These are phyloP conservation scores for Gymnothorax reevesii DNA, from an alignment of 2,797 vertebrate species.

Conservation along the genomic window DNA sequence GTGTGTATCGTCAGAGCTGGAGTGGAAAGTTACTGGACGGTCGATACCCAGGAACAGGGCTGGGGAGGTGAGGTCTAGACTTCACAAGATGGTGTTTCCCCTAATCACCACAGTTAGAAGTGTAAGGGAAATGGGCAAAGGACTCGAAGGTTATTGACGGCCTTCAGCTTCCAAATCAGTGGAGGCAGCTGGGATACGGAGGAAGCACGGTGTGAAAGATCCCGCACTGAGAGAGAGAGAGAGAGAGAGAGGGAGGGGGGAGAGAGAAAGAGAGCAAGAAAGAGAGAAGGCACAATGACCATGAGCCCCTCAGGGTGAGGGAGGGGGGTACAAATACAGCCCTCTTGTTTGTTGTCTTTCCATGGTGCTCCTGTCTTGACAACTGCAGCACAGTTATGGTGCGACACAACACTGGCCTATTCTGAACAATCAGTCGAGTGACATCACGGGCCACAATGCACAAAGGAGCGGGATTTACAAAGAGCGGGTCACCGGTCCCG, in stretches of 20 bases:
- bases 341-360: slow-evolving; percentile 38
- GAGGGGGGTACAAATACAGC: slow-evolving; percentile 40
- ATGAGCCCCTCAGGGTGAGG: slow-evolving; percentile 28
- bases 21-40: no score
- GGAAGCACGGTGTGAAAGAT: slow-evolving; percentile 22
- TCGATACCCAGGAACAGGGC: no score
- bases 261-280: background rate
- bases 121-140: slow-evolving; percentile 10
- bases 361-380: slow-evolving; percentile 37
- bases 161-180: slow-evolving; percentile 24
- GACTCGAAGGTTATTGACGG: background rate
- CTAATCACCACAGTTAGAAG: background rate
- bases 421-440: slow-evolving; percentile 56
- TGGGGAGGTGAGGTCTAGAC: no score
- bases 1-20: no score
- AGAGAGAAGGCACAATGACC: slow-evolving; percentile 47
- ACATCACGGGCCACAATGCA: slow-evolving; percentile 46
- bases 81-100: slow-evolving; percentile 1
- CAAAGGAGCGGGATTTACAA: slow-evolving; percentile 40
- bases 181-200: background rate
- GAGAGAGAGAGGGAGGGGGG: background rate
- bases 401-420: slow-evolving; percentile 48
- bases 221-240: background rate
- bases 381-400: slow-evolving; percentile 53
- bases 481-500: no score